Evolutionary conservation across 2,888 invertebrate genomes (phyloP).

Genomic region (Eilema sororculum): DNA sequence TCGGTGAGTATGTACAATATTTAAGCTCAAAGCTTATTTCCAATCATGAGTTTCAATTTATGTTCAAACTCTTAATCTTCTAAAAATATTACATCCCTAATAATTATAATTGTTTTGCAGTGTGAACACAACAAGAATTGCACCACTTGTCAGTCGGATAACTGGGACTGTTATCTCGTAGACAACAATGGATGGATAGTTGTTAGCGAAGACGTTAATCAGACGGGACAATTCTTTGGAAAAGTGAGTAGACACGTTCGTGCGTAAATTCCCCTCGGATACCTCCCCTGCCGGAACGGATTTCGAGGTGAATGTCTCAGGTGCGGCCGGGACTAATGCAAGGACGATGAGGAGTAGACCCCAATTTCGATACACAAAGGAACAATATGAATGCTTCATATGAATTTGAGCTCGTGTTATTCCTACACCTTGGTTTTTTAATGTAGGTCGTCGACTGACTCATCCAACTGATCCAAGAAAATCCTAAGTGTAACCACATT

Average conservation of each 20-base stretch:
- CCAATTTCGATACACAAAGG: background rate
- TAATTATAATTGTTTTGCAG: slow-evolving; percentile 59
- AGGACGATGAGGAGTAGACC: no score
- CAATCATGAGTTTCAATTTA: background rate
- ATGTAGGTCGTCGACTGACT: no score
- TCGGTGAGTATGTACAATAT: slow-evolving; percentile 81
- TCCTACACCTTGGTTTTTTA: no score
- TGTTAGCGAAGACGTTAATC: slow-evolving; percentile 90
- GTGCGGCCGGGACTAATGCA: no score
- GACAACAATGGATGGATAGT: slow-evolving; percentile 96
- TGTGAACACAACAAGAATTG: slow-evolving; percentile 83
- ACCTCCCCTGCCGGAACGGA: no score
- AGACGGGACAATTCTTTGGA: slow-evolving; percentile 96
- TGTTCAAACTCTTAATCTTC: background rate
- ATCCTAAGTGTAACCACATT: background rate
- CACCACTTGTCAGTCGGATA: slow-evolving; percentile 85
- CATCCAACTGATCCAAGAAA: background rate
- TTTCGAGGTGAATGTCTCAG: no score
- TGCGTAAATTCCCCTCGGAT: no score
- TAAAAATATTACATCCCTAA: background rate
- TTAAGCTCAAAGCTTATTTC: background rate
- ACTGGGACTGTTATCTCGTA: slow-evolving; percentile 93
- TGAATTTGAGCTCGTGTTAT: no score
- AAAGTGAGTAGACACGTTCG: slow-evolving; percentile 87
- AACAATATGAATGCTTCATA: background rate